phyloP scores from a whole-genome alignment of 2,113 vertebrate genomes.

The Megalops atlanticus region DNA sequence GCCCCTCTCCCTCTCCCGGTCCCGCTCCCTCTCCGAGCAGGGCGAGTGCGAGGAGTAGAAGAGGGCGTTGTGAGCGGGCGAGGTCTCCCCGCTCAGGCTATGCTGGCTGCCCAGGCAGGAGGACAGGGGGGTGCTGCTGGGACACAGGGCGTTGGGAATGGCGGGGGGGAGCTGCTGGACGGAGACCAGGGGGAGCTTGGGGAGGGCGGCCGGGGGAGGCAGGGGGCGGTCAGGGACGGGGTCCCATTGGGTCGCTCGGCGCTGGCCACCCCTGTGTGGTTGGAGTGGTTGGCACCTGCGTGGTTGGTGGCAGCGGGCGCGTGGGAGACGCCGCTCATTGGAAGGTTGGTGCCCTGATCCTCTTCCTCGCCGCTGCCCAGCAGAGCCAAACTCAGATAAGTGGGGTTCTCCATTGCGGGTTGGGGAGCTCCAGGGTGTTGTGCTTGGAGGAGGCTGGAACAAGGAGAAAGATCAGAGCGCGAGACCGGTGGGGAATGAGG shows the following conservation, averaged over 20 bases:
- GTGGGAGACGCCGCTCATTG: conserved; percentile 67
- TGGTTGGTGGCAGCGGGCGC: conserved; percentile 59
- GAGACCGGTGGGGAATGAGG: background rate
- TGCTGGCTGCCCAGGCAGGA: conserved; percentile 76
- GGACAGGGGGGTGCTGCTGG: conserved; percentile 72
- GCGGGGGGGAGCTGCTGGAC: conserved; percentile 60
- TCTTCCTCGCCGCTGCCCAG: conserved; percentile 73
- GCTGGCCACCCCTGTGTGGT: conserved; percentile 71
- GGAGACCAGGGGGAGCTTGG: conserved; percentile 65
- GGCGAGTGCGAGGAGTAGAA: conserved; percentile 78
- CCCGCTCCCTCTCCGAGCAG: conserved; percentile 74
- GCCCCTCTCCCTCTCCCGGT: conserved; percentile 63
- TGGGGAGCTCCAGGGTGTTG: conserved; percentile 47
- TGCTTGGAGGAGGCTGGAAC: background rate
- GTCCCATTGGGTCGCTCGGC: conserved; percentile 71
- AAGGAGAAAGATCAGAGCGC: background rate
- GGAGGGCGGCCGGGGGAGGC: conserved; percentile 57
- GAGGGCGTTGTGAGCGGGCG: conserved; percentile 71
- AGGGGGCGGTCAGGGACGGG: conserved; percentile 68
- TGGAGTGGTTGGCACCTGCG: conserved; percentile 72
- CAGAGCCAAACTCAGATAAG: conserved; percentile 72
- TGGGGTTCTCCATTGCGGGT: conserved; percentile 73
- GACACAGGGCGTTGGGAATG: conserved; percentile 72
- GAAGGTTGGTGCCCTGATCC: conserved; percentile 67
- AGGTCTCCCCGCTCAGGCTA: conserved; percentile 72